phyloP scores from a whole-genome alignment of 23 tunicate species.

The Oikopleura dioica region DNA sequence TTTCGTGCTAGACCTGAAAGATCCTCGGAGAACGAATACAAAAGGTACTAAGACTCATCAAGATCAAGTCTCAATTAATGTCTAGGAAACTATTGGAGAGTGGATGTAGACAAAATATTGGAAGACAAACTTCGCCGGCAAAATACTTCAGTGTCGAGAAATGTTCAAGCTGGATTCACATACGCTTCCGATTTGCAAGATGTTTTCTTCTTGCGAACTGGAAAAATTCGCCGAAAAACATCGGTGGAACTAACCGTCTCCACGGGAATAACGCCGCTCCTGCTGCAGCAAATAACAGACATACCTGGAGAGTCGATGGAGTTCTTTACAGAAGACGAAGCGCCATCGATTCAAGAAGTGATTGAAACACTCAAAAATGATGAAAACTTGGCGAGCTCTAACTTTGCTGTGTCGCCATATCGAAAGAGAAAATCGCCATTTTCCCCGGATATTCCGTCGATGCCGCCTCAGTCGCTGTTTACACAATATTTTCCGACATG shows the following conservation, averaged over 20 bases:
- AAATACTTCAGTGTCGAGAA: constrained; percentile 69
- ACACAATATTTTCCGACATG: too few species aligned
- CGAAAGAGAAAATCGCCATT: too few species aligned
- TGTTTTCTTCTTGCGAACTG: constrained; percentile 49
- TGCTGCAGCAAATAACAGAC: not conserved
- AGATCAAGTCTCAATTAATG: not conserved
- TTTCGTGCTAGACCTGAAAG: constrained; percentile 34
- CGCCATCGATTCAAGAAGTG: not conserved
- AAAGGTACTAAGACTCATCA: too few species aligned
- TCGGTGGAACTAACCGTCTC: not conserved
- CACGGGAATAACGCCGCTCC: not conserved
- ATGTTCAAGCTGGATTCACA: constrained; percentile 48
- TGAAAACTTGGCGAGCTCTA: too few species aligned
- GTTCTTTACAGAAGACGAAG: not conserved
- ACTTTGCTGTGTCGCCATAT: too few species aligned
- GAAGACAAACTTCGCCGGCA: constrained; percentile 70
- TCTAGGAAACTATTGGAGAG: constrained; percentile 81
- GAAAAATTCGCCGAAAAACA: constrained; percentile 9
- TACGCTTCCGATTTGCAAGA: constrained; percentile 64
- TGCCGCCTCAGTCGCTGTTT: too few species aligned
- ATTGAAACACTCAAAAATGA: too few species aligned
- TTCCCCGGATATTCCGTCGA: too few species aligned
- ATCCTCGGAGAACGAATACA: not conserved
- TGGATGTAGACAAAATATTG: constrained; percentile 41
- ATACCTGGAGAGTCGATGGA: not conserved